A percentile compares a stretch with the other conserved stretches of the same genome.
Conservation (phyloP, 2,888 invertebrate genomes). For the Notodonta dromedarius region DNA sequence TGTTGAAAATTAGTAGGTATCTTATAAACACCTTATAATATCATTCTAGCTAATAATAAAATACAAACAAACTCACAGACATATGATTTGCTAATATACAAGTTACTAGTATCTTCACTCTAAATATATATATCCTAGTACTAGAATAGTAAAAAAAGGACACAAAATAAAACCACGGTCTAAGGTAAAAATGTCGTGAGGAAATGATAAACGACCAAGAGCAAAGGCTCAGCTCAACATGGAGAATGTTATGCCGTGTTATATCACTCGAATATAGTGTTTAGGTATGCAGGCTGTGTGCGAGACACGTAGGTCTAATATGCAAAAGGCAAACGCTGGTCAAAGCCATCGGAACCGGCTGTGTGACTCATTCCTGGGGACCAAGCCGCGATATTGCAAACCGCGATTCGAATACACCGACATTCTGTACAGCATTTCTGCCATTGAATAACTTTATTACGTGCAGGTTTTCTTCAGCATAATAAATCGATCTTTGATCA, state of each 20-base stretch:
- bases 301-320: conserved; percentile 35
- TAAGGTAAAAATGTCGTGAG: background rate
- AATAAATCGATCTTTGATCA: no score
- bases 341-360: conserved; percentile 55
- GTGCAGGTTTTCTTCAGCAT: background rate
- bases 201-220: background rate
- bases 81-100: no score
- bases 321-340: conserved; percentile 41
- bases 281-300: conserved; percentile 22
- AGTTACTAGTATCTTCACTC: no score
- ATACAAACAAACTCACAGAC: no score
- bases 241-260: conserved; percentile 6
- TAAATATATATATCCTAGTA: no score
- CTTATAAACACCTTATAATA: no score
- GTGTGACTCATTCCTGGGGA: conserved; percentile 58
- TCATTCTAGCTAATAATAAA: no score
- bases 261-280: conserved; percentile 8
- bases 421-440: background rate
- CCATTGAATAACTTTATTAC: background rate
- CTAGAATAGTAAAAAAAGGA: background rate
- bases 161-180: background rate
- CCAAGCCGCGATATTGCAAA: conserved; percentile 37
- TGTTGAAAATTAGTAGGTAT: no score
- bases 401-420: conserved; percentile 3
- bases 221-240: conserved; percentile 1